Evolutionary conservation across 2,113 vertebrate species (phyloP), one percentile per base, ranked within the genome.

Genomic region (Mirounga angustirostris): DNA sequence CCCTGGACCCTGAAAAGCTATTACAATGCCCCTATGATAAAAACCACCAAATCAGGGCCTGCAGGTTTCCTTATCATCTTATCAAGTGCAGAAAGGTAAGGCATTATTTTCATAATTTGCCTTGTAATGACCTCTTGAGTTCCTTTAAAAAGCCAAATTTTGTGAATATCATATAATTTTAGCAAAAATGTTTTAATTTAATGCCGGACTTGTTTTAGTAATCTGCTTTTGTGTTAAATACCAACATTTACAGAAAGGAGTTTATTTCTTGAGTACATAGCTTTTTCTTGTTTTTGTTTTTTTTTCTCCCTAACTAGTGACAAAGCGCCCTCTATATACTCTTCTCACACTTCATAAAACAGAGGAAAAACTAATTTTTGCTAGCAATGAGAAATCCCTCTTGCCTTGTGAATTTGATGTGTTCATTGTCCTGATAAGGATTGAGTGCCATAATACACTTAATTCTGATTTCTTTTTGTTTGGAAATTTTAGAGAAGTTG

Each of bases 1-100:
- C 97, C 89, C 92, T 98, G 85, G 99, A 99, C 97, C 99, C 99
- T 4, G 99, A 99, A 8, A 99, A 99, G 89, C 98, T 99, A 14
- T 33, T 99, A 11, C 99, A 99, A 65, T 99, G 99, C 46, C 99
- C 99, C 0, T 99, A 99, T 96, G 99, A 99, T 50, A 99, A 99
- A 50, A 99, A 98, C 65, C 99, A 99, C 78, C 98, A 94, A 78
- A 99, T 99, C 97, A 98, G 99, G 74, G 98, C 99, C 22, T 99
- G 99, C 58, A 99, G 99, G 0, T 99, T 99, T 94, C 99, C 99
- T 1, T 99, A 99, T 96, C 99, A 99, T 97, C 98, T 99, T 8
- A 99, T 99, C 12, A 99, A 99, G 98, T 99, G 99, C 96, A 99
- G 95, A 80, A 99, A 99, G 99, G 99, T 99, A 97, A 91, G 88